phyloP scores from a whole-genome alignment of 2,113 vertebrate species.

The Pampusana beccarii region DNA sequence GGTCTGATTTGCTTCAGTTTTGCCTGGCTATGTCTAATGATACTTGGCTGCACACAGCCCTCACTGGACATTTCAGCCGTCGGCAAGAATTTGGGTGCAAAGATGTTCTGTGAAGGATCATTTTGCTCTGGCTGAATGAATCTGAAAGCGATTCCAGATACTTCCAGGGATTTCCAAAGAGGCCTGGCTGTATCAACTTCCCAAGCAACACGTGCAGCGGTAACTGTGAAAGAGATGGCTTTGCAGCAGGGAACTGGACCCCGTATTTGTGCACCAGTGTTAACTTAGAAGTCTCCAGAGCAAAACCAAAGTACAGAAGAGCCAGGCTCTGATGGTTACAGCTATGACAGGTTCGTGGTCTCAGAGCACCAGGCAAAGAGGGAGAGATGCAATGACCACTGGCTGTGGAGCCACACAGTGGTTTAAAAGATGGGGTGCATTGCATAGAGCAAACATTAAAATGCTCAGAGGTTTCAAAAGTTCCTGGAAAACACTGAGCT shows the following conservation, averaged over 20 bases:
- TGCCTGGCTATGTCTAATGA: background rate
- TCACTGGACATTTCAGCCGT: background rate
- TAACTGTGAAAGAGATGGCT: background rate
- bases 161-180: background rate
- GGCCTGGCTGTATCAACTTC: background rate
- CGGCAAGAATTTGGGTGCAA: background rate
- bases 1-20: background rate
- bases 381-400: background rate
- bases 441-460: background rate
- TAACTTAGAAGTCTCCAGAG: background rate
- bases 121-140: background rate
- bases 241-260: background rate
- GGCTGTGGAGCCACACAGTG: background rate
- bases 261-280: background rate
- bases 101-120: background rate
- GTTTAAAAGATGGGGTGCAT: background rate
- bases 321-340: background rate
- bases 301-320: background rate
- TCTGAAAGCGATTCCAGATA: background rate
- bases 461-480: background rate
- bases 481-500: background rate
- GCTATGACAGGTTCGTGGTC: background rate
- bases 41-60: background rate
- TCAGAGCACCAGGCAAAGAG: background rate
- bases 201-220: background rate